Base-by-base conservation (phyloP, 2,113 vertebrate species). In the Myrmecophaga tridactyla region DNA sequence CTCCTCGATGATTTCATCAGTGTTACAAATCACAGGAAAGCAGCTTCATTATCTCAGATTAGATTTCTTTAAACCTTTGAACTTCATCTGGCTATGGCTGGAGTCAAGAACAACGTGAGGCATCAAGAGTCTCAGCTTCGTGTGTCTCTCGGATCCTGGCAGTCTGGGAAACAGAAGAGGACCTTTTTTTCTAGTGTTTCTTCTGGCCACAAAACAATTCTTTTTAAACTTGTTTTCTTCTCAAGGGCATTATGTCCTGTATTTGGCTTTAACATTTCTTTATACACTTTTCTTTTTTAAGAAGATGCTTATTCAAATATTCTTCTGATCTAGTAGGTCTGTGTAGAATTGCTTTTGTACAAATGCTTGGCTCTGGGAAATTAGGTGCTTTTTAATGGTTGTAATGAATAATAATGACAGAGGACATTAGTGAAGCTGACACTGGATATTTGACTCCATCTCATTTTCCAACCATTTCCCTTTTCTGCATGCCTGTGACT, bases 21-120 rank as follows among this genome's bases (percentile, higher is more conserved):
- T 70, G 11, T 81, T 51, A 67, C 27, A 58, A 75, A 43, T 65
- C 92, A 94, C 75, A 84, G 92, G 80, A 96, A 97, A 90, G 65
- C 2, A 4, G 46, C 27, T 85, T 80, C n/a, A 23, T 91, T 60
- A 89, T 60, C 63, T 76, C 46, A 75, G 72, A 67, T 34, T 69
- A 70, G 77, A 69, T 63, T 27, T 78, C 48, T 84, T 96, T 87
- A 86, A 69, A 15, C 36, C 31, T 86, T 72, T 96, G 67, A 41
- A 84, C 51, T 60, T 86, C 89, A 92, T 80, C 56, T 73, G 77
- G 82, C 46, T 72, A 81, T 87, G 36, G 29, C 34, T 48, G 56
- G 70, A 67, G 21, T 89, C 46, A 36, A 87, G 80, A 72, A 23
- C 27, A 36, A 43, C 43, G 34, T 27, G 75, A 78, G 82, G 34